Evolutionary conservation across 2,113 vertebrate genomes (phyloP).

Genomic region (Azemiops feae): DNA sequence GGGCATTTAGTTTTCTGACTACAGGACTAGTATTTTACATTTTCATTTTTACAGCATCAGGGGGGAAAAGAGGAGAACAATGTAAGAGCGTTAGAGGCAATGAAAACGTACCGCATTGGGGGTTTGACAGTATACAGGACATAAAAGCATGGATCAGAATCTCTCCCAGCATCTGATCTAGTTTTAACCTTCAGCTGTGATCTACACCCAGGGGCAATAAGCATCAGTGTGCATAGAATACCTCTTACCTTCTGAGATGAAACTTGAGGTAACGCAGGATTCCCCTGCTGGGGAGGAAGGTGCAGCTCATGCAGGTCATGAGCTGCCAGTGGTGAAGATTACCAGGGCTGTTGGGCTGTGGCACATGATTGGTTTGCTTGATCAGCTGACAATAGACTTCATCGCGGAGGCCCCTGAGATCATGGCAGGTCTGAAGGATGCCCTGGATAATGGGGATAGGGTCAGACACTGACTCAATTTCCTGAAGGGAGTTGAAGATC

Average conservation of each 20-base stretch:
- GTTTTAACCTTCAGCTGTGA: not conserved
- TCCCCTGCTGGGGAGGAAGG: conserved; percentile 84
- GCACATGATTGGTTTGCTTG: conserved; percentile 93
- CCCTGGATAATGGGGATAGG: conserved; percentile 91
- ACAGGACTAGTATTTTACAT: not conserved
- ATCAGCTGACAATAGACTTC: conserved; percentile 93
- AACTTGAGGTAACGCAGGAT: conserved; percentile 91
- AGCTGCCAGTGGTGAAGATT: conserved; percentile 90
- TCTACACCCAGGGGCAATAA: not conserved
- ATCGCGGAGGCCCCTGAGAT: conserved; percentile 85
- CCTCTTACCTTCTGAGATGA: conserved; percentile 83
- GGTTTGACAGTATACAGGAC: not conserved
- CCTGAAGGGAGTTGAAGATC: conserved; percentile 92
- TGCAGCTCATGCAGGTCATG: conserved; percentile 90
- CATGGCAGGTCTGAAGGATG: conserved; percentile 92
- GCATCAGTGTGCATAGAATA: not conserved
- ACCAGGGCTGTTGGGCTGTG: conserved; percentile 83
- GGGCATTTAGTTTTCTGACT: not conserved
- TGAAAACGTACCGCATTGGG: not conserved
- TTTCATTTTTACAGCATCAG: not conserved
- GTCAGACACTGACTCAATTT: conserved; percentile 87
- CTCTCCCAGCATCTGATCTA: not conserved
- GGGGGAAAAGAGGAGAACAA: not conserved
- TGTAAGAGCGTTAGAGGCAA: not conserved
- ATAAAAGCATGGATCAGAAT: not conserved